Conservation (phyloP, 1,140 invertebrate genomes). For the Bradysia coprophila region DNA sequence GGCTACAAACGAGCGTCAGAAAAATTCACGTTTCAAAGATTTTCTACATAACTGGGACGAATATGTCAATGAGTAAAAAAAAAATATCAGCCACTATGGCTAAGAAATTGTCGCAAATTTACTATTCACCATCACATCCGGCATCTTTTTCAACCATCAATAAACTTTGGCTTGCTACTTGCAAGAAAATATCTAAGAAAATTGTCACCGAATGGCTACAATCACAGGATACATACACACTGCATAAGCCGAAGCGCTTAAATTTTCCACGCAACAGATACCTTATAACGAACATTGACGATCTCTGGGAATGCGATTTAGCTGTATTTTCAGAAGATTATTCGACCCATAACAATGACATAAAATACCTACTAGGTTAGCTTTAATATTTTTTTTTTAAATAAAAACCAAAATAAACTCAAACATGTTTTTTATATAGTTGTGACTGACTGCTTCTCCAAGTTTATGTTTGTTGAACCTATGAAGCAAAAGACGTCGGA, state of each 20-base stretch:
- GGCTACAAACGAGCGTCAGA: no score
- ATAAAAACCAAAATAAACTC: no score
- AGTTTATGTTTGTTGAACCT: conserved; percentile 12
- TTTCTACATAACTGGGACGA: no score
- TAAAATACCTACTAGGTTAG: conserved; percentile 13
- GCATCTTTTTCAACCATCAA: background rate
- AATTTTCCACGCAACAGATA: background rate
- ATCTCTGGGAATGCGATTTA: conserved; percentile 12
- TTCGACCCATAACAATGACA: conserved; percentile 10
- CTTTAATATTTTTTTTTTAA: no score
- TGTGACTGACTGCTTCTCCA: conserved; percentile 18
- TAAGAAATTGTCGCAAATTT: no score
- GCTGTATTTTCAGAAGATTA: conserved; percentile 8
- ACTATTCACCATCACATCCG: background rate
- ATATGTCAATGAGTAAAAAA: no score
- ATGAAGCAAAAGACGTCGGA: conserved; percentile 14
- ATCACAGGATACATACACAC: background rate
- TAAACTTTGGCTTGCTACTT: background rate
- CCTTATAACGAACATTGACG: conserved; percentile 5
- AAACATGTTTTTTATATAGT: no score
- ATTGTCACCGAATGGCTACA: background rate
- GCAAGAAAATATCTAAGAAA: background rate
- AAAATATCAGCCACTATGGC: no score
- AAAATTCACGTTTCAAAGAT: no score
- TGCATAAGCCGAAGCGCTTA: background rate